Percentiles rank a stretch among this genome's conserved stretches.
These are phyloP conservation scores for Eurystomus glaucurus DNA, from an alignment of 2,797 vertebrate genomes.

Conservation along the genomic window DNA sequence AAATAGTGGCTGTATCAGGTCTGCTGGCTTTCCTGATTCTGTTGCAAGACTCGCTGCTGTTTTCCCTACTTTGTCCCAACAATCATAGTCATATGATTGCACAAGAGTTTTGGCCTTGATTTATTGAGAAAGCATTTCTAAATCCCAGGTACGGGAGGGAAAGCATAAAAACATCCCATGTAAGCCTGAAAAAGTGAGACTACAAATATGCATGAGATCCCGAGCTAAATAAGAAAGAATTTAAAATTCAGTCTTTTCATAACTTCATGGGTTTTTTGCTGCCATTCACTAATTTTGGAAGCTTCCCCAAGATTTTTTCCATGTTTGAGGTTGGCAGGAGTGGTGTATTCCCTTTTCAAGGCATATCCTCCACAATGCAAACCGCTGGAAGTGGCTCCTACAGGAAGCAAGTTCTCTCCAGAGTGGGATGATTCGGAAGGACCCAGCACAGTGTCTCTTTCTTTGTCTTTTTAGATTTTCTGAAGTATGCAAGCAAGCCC, in stretches of 20 bases:
- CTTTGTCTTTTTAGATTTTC: background rate
- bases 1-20: background rate
- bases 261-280: background rate
- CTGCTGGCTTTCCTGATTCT: background rate
- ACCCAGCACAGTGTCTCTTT: background rate
- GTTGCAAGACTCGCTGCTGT: background rate
- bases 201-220: background rate
- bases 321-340: background rate
- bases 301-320: background rate
- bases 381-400: background rate
- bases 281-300: background rate
- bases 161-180: background rate
- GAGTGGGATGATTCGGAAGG: background rate
- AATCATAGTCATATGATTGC: background rate
- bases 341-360: background rate
- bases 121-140: background rate
- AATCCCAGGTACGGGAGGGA: background rate
- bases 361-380: background rate
- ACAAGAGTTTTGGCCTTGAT: conserved; percentile 1
- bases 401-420: background rate
- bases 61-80: background rate
- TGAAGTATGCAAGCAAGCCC: background rate
- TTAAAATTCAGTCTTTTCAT: background rate
- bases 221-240: background rate
- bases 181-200: background rate